Conservation (phyloP, 92 coral and sea anemone genomes). For the Zoanthus solanderi region DNA sequence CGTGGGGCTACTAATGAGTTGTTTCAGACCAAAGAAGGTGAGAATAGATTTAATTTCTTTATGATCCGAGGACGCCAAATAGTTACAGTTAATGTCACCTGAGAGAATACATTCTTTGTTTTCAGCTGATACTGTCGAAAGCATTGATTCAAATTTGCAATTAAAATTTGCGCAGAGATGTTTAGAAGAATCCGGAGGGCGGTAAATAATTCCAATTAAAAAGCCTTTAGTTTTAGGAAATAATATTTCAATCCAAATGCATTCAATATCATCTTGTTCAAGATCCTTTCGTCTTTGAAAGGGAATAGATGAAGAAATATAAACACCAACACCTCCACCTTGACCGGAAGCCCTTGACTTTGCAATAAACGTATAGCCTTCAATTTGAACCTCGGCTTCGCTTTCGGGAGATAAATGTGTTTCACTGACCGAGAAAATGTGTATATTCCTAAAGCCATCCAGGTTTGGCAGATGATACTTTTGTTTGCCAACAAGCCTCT, state of each 20-base stretch:
- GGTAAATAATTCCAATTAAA: slow-evolving; percentile 54
- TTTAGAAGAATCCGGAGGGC: slow-evolving; percentile 66
- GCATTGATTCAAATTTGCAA: slow-evolving; percentile 64
- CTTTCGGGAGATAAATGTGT: slow-evolving; percentile 63
- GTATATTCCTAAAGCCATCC: slow-evolving; percentile 51
- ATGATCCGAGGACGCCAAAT: slow-evolving; percentile 52
- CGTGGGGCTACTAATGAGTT: slow-evolving; percentile 54
- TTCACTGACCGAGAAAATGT: slow-evolving; percentile 66
- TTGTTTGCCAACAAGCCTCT: slow-evolving; percentile 54
- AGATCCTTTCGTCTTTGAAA: slow-evolving; percentile 51
- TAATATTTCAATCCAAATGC: slow-evolving; percentile 58
- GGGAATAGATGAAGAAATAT: slow-evolving; percentile 47
- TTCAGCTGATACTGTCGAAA: slow-evolving; percentile 55
- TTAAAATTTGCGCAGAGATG: slow-evolving; percentile 64
- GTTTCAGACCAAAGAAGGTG: slow-evolving; percentile 50
- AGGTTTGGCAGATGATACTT: slow-evolving; percentile 57
- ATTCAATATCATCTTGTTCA: slow-evolving; percentile 17
- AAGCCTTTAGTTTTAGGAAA: slow-evolving; percentile 66
- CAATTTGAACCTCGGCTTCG: slow-evolving; percentile 46
- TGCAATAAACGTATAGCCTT: slow-evolving; percentile 59
- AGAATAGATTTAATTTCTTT: slow-evolving; percentile 51
- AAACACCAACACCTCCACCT: slow-evolving; percentile 59
- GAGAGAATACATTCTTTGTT: slow-evolving; percentile 63
- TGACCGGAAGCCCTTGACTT: slow-evolving; percentile 58
- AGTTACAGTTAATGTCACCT: slow-evolving; percentile 37